These are phyloP conservation scores for Entosphenus tridentatus DNA, from an alignment of 2,113 vertebrate species.

Conservation along the genomic window DNA sequence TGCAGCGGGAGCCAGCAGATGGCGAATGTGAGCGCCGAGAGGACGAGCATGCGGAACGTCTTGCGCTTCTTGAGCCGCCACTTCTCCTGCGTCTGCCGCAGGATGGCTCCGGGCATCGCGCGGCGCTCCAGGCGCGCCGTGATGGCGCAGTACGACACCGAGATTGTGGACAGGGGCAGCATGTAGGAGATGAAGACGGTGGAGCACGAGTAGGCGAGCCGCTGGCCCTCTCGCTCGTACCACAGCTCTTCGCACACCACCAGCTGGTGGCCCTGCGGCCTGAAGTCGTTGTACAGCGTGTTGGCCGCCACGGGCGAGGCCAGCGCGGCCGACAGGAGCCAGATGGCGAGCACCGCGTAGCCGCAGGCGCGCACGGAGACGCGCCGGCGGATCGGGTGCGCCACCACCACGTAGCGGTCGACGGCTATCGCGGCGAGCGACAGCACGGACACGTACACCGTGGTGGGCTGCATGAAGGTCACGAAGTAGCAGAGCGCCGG, in stretches of 20 bases:
- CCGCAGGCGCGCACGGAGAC: conserved; percentile 28
- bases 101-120: conserved; percentile 19
- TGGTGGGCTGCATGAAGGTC: conserved; percentile 37
- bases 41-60: conserved; percentile 39
- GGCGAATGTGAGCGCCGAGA: conserved; percentile 43
- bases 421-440: conserved; percentile 53
- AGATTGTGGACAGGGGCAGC: conserved; percentile 36
- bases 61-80: conserved; percentile 15
- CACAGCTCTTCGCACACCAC: conserved; percentile 53
- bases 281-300: conserved; percentile 22
- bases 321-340: conserved; percentile 31
- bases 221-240: conserved; percentile 23
- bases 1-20: conserved; percentile 63
- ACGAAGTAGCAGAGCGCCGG: conserved; percentile 41
- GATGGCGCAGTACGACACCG: conserved; percentile 48
- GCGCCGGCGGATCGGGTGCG: conserved; percentile 34
- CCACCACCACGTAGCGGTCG: conserved; percentile 48
- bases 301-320: conserved; percentile 31
- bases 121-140: conserved; percentile 29
- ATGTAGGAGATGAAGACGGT: conserved; percentile 46
- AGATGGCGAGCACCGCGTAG: conserved; percentile 30
- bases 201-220: conserved; percentile 44
- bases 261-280: too few species aligned
- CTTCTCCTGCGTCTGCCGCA: conserved; percentile 10
- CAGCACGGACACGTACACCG: conserved; percentile 40